Conservation (phyloP, 2,797 vertebrate genomes). For the Trematomus bernacchii region DNA sequence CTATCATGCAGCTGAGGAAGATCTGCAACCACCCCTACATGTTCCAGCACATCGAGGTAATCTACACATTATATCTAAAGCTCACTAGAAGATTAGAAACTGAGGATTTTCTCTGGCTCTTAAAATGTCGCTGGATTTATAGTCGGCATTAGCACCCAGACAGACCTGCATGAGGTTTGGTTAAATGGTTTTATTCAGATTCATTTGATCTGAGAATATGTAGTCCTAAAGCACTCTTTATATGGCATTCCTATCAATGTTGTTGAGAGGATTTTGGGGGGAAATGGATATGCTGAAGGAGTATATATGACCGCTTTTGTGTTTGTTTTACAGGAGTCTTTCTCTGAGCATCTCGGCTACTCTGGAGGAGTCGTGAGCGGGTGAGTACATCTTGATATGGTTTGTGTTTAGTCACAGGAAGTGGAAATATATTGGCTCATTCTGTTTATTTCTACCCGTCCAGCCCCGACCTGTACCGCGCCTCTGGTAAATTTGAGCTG, state of each 20-base stretch:
- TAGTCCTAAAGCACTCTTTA: too few relatives aligned
- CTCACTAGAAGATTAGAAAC: background rate
- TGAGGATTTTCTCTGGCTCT: too few relatives aligned
- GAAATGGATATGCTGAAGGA: too few relatives aligned
- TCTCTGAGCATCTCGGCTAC: slow-evolving; percentile 96
- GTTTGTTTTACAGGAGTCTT: slow-evolving; percentile 90
- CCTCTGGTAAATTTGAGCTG: slow-evolving; percentile 98
- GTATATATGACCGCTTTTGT: background rate
- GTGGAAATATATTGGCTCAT: background rate
- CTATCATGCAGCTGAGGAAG: slow-evolving; percentile 98
- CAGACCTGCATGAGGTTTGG: too few relatives aligned
- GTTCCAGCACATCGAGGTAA: slow-evolving; percentile 96
- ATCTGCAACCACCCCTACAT: slow-evolving; percentile 99
- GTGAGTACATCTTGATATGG: slow-evolving; percentile 74
- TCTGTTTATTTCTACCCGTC: background rate
- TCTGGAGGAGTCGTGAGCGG: slow-evolving; percentile 94
- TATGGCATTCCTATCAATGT: too few relatives aligned
- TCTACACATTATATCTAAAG: background rate
- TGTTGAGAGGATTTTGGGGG: too few relatives aligned
- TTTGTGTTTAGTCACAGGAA: background rate
- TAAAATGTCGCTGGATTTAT: too few relatives aligned
- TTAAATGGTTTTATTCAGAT: too few relatives aligned
- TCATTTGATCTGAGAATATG: too few relatives aligned
- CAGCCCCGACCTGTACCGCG: slow-evolving; percentile 93
- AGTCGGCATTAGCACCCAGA: too few relatives aligned